Evolutionary conservation across 2,113 vertebrate genomes (phyloP), one percentile per base, ranked within the genome.

Genomic region (Alligator mississippiensis): DNA sequence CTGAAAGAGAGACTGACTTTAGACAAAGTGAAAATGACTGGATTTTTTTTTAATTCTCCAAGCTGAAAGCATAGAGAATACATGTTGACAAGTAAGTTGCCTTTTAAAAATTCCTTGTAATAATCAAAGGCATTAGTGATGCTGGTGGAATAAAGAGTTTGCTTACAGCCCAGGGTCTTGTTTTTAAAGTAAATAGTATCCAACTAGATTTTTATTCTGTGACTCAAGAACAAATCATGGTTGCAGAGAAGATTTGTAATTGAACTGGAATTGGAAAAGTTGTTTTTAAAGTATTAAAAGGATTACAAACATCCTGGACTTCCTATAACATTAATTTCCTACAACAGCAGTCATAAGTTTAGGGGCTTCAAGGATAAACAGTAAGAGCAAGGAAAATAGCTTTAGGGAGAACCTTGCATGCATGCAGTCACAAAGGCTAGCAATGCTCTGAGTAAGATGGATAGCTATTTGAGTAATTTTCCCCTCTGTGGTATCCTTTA

Each of bases 261-360:
- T 90, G 75, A 90, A 77, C 74, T 77, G 57, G 57, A 93, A 88
- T 87, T 94, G 77, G 78, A 78, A 75, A 95, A 94, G 85, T 93
- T 95, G 94, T 94, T 95, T 96, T 95, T 95, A 47, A 60, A 62
- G 77, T 58, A 59, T 57, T 75, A 89, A 80, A 88, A 88, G 27
- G 81, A 79, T 19, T 79, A 78, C 81, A 94, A 87, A 96, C 88
- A 94, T 96, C 93, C 96, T 96, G 93, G 77, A 22, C 82, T 80
- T 72, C 80, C 77, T 85, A 82, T 76, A 88, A 15, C 34, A 72
- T 84, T 93, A 64, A 72, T 94, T 96, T 96, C 96, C 92, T 96
- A 79, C 89, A 74, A 61, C 87, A 74, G 90, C 87, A 64, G 14
- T 27, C 21, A 76, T 22, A 47, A 58, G 88, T 54, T 68, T 85